These are phyloP conservation scores for Pteromalus puparum DNA, from an alignment of 1,140 invertebrate species.

Conservation along the genomic window DNA sequence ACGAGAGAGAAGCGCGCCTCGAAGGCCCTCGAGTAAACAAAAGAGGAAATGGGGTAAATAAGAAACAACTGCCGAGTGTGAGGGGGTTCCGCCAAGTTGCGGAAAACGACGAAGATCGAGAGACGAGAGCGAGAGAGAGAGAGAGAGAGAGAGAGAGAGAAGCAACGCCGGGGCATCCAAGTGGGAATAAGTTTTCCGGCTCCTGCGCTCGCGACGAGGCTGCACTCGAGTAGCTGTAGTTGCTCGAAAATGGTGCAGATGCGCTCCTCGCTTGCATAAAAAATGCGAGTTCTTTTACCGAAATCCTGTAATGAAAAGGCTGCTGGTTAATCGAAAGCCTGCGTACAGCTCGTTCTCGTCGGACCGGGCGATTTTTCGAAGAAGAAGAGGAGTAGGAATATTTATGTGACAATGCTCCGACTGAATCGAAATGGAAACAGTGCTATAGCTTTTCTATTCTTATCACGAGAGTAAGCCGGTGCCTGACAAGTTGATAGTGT, in stretches of 20 bases:
- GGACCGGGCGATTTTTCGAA: no score
- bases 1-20: slow-evolving; percentile 16
- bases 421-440: no score
- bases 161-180: not conserved
- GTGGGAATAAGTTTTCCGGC: slow-evolving; percentile 33
- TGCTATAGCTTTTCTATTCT: no score
- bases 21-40: slow-evolving; percentile 65
- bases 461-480: no score
- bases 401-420: no score
- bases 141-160: slow-evolving; percentile 6
- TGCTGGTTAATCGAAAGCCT: not conserved
- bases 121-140: slow-evolving; percentile 14
- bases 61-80: slow-evolving; percentile 62
- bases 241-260: slow-evolving; percentile 14
- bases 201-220: not conserved
- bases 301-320: not conserved
- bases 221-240: not conserved
- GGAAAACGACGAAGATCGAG: slow-evolving; percentile 42
- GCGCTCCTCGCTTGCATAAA: not conserved
- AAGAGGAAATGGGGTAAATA: slow-evolving; percentile 69
- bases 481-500: no score
- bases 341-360: no score
- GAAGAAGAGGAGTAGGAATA: no score
- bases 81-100: not conserved
- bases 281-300: not conserved